phyloP scores from a whole-genome alignment of 1,140 invertebrate genomes.

The Apis florea region DNA sequence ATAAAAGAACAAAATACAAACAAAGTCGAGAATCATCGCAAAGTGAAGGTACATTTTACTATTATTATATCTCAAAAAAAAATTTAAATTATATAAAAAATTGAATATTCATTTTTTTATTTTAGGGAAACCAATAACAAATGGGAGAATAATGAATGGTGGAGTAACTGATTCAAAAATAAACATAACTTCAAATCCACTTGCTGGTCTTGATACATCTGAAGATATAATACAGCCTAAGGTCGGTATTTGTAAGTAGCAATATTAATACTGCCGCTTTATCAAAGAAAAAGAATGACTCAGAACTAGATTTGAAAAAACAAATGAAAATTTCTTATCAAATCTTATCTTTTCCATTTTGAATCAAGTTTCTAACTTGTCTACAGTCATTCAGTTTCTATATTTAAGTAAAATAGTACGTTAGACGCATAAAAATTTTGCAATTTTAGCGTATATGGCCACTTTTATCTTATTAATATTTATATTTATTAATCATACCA shows the following conservation, averaged over 20 bases:
- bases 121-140: constrained; percentile 80
- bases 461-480: constrained; percentile 8
- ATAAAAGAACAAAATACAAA: constrained; percentile 79
- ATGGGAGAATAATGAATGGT: constrained; percentile 82
- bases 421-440: constrained; percentile 15
- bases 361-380: neutral
- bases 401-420: constrained; percentile 6
- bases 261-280: constrained; percentile 44
- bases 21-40: constrained; percentile 76
- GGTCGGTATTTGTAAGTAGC: constrained; percentile 75
- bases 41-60: constrained; percentile 76
- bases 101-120: neutral
- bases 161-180: constrained; percentile 81
- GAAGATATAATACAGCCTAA: constrained; percentile 82
- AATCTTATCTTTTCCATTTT: neutral
- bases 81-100: neutral
- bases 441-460: constrained; percentile 20
- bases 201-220: constrained; percentile 83
- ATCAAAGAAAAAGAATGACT: constrained; percentile 51
- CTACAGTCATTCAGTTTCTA: constrained; percentile 27
- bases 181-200: constrained; percentile 86
- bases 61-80: constrained; percentile 71
- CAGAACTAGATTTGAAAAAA: neutral
- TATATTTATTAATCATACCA: constrained; percentile 19
- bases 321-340: neutral